Conservation (phyloP, 1,140 invertebrate species). For the Zaprionus ornatus region DNA sequence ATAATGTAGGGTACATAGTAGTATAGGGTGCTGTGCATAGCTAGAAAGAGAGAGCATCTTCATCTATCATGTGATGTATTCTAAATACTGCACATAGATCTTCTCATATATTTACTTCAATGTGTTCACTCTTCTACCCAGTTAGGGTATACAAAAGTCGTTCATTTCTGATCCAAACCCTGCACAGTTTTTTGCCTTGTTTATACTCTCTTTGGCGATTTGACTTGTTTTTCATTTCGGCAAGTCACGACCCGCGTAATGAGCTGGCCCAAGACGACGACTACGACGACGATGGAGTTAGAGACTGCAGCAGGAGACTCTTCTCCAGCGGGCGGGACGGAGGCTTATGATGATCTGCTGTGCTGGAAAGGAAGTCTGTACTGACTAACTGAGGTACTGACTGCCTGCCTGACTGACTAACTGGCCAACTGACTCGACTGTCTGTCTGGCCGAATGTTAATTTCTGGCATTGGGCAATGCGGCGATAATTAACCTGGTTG, state of each 20-base stretch:
- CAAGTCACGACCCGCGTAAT: conserved; percentile 81
- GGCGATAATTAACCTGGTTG: conserved; percentile 77
- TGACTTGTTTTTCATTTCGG: conserved; percentile 81
- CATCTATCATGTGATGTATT: too few species aligned
- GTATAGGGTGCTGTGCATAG: not conserved
- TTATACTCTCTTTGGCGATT: conserved; percentile 54
- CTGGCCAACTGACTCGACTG: conserved; percentile 22
- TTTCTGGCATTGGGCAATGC: conserved; percentile 74
- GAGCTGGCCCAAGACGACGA: conserved; percentile 45
- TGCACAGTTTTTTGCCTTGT: conserved; percentile 44
- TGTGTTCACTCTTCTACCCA: fast-evolving
- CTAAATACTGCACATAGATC: not conserved
- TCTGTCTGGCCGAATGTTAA: conserved; percentile 62
- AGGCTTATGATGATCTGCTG: conserved; percentile 64
- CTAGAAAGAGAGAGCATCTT: not conserved
- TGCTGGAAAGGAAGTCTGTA: conserved; percentile 60
- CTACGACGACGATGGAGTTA: conserved; percentile 2
- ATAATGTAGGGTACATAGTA: not conserved
- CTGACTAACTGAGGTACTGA: not conserved
- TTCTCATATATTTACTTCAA: not conserved
- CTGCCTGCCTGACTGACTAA: conserved; percentile 21
- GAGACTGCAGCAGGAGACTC: conserved; percentile 12
- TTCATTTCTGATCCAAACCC: not conserved
- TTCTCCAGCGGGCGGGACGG: conserved; percentile 29
- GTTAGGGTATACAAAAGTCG: not conserved